These are phyloP conservation scores for Eriosoma lanigerum DNA, from an alignment of 1,140 invertebrate genomes.

Conservation along the genomic window DNA sequence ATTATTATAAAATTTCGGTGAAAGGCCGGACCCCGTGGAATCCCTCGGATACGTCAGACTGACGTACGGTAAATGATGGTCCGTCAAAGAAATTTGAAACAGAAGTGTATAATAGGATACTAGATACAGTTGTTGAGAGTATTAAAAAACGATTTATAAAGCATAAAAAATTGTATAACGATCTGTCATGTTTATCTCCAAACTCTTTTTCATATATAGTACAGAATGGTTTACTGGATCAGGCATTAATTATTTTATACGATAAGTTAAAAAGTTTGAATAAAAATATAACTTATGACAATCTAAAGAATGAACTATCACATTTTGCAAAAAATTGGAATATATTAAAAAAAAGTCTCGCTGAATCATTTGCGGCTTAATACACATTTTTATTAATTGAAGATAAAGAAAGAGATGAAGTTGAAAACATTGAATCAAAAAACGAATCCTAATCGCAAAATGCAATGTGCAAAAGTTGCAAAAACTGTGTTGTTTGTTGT, in stretches of 20 bases:
- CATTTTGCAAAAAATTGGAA: no score
- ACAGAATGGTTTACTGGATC: background rate
- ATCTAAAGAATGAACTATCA: background rate
- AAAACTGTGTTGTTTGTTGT: no score
- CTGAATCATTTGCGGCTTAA: background rate
- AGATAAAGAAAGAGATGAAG: no score
- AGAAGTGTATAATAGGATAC: no score
- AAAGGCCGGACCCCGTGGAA: no score
- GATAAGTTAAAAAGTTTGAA: slow-evolving; percentile 1
- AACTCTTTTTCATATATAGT: background rate
- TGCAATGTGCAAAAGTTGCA: background rate
- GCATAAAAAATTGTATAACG: no score
- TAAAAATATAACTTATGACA: background rate
- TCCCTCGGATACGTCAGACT: no score
- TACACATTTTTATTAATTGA: background rate
- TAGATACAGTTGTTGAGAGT: no score
- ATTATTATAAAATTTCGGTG: no score
- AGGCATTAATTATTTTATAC: background rate
- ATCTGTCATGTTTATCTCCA: background rate
- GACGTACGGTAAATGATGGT: no score
- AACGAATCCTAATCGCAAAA: background rate
- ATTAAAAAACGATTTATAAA: no score
- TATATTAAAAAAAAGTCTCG: background rate
- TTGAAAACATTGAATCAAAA: background rate
- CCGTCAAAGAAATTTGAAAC: no score